Conservation (phyloP, 2,888 invertebrate genomes). For the Poecilobothrus nobilitatus region DNA sequence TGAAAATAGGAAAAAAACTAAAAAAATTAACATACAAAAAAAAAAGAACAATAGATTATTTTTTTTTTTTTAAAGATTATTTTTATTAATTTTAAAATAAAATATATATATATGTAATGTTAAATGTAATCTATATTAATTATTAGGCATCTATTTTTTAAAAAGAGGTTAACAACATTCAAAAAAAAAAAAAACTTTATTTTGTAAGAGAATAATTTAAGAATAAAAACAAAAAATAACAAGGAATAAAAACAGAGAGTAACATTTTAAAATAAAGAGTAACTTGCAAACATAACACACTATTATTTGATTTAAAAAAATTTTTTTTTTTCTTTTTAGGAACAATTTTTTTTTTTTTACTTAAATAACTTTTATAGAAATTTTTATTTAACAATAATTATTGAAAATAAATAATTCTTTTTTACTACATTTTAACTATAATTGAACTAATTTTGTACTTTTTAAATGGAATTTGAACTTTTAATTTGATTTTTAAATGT, state of each 20-base stretch:
- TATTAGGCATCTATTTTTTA: background rate
- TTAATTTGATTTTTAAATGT: too few species aligned
- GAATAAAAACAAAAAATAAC: background rate
- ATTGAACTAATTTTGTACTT: too few species aligned
- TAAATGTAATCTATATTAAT: too few species aligned
- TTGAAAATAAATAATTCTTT: background rate
- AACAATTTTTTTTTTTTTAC: background rate
- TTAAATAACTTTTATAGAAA: background rate
- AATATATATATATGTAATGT: too few species aligned
- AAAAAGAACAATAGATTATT: too few species aligned
- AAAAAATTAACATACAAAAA: too few species aligned
- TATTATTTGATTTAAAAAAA: background rate
- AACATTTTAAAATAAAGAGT: background rate
- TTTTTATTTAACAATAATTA: background rate
- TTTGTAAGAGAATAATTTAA: background rate
- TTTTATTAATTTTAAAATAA: background rate
- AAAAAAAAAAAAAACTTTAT: background rate
- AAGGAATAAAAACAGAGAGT: too few species aligned
- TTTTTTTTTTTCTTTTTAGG: too few species aligned
- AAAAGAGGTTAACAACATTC: background rate
- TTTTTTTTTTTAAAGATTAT: too few species aligned
- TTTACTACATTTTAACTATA: background rate
- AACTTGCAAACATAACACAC: slow-evolving; percentile 2
- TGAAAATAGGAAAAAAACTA: too few species aligned
- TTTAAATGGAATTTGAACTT: background rate